Evolutionary conservation across 2,797 vertebrate species (phyloP), one percentile per base, ranked within the genome.

Genomic region (Dallia pectoralis): DNA sequence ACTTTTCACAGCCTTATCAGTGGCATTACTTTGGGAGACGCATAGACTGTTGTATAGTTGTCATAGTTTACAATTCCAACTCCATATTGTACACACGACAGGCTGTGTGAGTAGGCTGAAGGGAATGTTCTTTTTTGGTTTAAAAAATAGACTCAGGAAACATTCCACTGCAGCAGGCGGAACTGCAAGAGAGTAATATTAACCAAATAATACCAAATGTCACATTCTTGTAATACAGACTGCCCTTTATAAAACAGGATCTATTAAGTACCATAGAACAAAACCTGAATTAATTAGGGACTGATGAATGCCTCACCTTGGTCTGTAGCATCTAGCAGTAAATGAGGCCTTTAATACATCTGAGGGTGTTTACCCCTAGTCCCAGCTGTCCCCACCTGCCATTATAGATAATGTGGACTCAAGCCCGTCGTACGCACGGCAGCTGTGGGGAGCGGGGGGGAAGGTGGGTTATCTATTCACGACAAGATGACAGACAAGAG

Each of bases 131-230:
- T 32, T 48, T 12, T 49, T 74, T 27, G 53, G 66, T 71, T 44
- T 36, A 49, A n/a, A 30, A 44, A n/a, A 53, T 59, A 9, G 32
- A 77, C 72, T 81, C 74, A 81, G 71, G 69, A 76, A 79, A 67
- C 79, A 61, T 75, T 73, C 29, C 19, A 48, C n/a, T 67, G 49
- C 27, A 32, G 27, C 48, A 18, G 19, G 4, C 36, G 53, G 4
- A 74, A 29, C 56, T 36, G 22, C 64, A 11, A 19, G 25, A 25
- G 11, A 36, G 30, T 74, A 59, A 32, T 32, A 27, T 51, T 11
- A 27, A 5, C 49, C n/a, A 18, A 69, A 33, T 33, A 33, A 16
- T 6, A 22, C 44, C 22, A 29, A 62, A 29, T 29, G 6, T 5
- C 51, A 53, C 22, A 62, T 4, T 14, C 14, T 29, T 62, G 6